Base-by-base conservation (phyloP, 1,140 invertebrate genomes). In the Drosophila eugracilis region DNA sequence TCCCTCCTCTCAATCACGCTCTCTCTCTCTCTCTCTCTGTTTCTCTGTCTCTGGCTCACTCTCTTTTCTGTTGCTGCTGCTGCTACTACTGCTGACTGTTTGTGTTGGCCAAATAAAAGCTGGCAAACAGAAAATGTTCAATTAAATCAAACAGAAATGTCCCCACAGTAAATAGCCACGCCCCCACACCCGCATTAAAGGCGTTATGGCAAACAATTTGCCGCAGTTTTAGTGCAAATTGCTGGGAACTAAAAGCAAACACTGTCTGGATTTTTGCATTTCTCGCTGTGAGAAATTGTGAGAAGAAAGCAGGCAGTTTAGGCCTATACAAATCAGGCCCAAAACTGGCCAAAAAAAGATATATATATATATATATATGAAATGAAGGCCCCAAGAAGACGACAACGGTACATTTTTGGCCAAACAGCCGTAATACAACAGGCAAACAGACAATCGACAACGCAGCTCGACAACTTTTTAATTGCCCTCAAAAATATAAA, bases 391-490 rank as follows among this genome's bases (percentile, higher is more conserved):
- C 26, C 59, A 30, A 39, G 47, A 49, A 78, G 65, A 77, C 65
- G 57, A 50, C 69, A 80, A 80, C 77, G 77, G 77, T 80, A 80
- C 69, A 71, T 75, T 79, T 67, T 70, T 70, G 77, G 65, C 77
- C 77, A 79, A 79, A 79, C 63, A 75, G 69, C 63, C 42, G 77
- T 80, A 76, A 79, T 71, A 75, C 71, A 57, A 55, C 63, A 55
- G 57, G 54, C 75, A 74, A 67, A 79, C 74, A 41, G 69, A 75
- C 45, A 57, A 66, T 69, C 62, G 60, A 58, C 60, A 75, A 71
- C 77, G 71, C 65, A 70, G 78, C 78, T 83, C 74, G 60, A 84
- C 75, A 84, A 83, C 62, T 83, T 83, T 83, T 83, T 83, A 83
- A 83, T 83, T 83, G 78, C 78, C 78, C 69, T 60, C 57, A 83